Percentiles rank a stretch among this genome's conserved stretches.
Evolutionary conservation across 2,113 vertebrate genomes (phyloP).

Genomic region (Diadophis punctatus): DNA sequence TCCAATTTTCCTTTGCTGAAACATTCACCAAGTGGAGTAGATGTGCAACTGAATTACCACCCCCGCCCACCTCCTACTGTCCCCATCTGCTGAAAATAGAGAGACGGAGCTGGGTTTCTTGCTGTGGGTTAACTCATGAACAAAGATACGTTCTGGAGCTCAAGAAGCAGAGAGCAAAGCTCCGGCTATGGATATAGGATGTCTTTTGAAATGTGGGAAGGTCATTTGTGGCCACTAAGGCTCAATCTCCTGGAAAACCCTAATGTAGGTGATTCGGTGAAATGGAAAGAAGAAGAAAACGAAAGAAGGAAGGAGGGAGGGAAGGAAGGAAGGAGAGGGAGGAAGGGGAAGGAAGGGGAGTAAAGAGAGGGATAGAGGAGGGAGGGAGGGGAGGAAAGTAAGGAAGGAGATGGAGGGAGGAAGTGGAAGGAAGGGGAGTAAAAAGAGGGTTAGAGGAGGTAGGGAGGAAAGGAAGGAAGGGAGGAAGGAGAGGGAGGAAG

Average conservation of each 20-base stretch:
- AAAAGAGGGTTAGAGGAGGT: no score
- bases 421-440: no score
- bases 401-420: no score
- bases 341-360: not conserved
- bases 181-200: not conserved
- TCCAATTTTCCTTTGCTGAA: conserved; percentile 1
- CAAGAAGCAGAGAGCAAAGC: not conserved
- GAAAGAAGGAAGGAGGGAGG: no score
- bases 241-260: not conserved
- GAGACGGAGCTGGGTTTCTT: not conserved
- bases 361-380: no score
- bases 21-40: not conserved
- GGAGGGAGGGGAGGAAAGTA: no score
- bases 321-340: not conserved
- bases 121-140: not conserved
- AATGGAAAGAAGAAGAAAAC: not conserved
- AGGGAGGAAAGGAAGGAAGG: no score
- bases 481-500: no score
- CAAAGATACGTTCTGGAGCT: not conserved
- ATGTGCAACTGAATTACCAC: not conserved
- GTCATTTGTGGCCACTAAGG: not conserved
- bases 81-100: not conserved
- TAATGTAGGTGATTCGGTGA: not conserved
- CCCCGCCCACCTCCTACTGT: not conserved
- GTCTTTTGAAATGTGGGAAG: not conserved